A percentile compares a stretch with the other conserved stretches of the same genome.
phyloP scores from a whole-genome alignment of 2,797 vertebrate genomes.

The Meriones psammophilus region DNA sequence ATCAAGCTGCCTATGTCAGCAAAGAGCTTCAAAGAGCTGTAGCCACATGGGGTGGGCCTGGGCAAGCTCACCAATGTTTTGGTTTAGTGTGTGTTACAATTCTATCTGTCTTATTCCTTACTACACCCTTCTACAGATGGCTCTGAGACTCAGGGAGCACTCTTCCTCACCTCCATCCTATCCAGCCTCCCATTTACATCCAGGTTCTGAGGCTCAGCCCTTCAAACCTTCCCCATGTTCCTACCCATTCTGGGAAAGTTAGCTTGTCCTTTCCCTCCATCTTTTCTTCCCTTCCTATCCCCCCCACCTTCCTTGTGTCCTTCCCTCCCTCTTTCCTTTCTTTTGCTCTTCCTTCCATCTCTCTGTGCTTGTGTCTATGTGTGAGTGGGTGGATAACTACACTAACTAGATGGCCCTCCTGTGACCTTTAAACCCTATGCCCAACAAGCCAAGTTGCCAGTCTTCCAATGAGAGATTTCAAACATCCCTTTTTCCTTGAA shows the following conservation, averaged over 20 bases:
- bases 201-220: background rate
- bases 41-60: background rate
- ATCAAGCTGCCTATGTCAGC: background rate
- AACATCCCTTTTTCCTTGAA: slow-evolving; percentile 1
- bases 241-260: background rate
- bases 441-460: background rate
- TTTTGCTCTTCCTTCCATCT: background rate
- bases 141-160: background rate
- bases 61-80: background rate
- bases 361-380: background rate
- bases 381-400: background rate
- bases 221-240: background rate
- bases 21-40: background rate
- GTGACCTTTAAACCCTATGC: background rate
- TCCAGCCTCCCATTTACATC: background rate
- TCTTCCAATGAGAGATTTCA: slow-evolving; percentile 22
- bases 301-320: too few relatives aligned
- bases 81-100: background rate
- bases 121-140: background rate
- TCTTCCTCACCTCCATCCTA: background rate
- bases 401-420: background rate
- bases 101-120: background rate
- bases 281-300: too few relatives aligned
- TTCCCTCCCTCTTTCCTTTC: background rate
- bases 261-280: background rate